Evolutionary conservation across 2,797 vertebrate species (phyloP).

Genomic region (Syngnathus acus): DNA sequence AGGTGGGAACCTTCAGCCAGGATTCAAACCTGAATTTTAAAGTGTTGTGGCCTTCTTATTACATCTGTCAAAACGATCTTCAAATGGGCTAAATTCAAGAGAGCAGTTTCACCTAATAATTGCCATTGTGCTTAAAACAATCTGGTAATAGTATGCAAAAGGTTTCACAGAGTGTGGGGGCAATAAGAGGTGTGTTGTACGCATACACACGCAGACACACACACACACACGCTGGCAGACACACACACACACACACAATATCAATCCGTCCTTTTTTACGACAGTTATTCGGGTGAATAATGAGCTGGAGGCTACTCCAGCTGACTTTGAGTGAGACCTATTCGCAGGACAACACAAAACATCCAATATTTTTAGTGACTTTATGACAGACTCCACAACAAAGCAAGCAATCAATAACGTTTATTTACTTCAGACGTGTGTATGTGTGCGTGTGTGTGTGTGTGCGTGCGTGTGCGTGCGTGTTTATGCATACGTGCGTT

Average conservation of each 20-base stretch:
- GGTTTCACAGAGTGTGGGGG: neutral
- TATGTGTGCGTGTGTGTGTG: neutral
- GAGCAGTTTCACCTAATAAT: slow-evolving; percentile 51
- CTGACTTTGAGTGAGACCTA: no score
- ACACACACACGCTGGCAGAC: neutral
- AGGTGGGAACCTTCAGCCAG: slow-evolving; percentile 43
- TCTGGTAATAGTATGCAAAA: neutral
- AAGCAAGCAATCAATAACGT: neutral
- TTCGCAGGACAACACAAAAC: no score
- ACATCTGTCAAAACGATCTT: slow-evolving; percentile 69
- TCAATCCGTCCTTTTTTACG: neutral
- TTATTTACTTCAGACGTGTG: neutral
- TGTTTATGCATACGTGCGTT: neutral
- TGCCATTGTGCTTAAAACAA: slow-evolving; percentile 7
- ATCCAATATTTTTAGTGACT: no score
- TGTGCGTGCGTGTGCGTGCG: neutral
- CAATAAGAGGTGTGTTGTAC: neutral
- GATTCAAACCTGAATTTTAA: slow-evolving; percentile 67
- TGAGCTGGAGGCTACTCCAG: no score
- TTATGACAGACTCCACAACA: no score
- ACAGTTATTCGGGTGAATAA: no score
- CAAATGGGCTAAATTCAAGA: slow-evolving; percentile 64
- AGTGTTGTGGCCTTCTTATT: slow-evolving; percentile 72
- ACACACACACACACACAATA: neutral
- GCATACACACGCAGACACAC: slow-evolving; percentile 7